phyloP scores from a whole-genome alignment of 1,140 invertebrate species.

The Leptinotarsa defecta region DNA sequence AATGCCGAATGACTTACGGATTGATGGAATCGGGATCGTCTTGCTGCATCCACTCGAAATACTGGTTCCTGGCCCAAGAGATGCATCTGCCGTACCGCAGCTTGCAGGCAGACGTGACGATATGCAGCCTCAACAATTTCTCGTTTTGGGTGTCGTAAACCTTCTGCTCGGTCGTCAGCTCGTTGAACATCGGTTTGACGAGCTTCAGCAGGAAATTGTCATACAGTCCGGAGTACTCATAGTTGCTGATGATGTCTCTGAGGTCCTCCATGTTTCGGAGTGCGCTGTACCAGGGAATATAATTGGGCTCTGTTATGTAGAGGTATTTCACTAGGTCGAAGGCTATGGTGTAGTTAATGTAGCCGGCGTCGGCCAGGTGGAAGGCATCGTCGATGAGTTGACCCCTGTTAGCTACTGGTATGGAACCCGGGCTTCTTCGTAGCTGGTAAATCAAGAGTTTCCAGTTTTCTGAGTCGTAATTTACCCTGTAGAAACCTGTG shows the following conservation, averaged over 20 bases:
- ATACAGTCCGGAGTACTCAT: constrained; percentile 47
- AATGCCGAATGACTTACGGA: constrained; percentile 40
- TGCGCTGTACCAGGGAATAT: constrained; percentile 49
- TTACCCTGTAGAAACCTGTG: constrained; percentile 67
- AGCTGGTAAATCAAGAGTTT: constrained; percentile 59
- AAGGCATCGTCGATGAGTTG: constrained; percentile 67
- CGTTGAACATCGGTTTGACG: constrained; percentile 45
- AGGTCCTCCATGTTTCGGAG: constrained; percentile 43
- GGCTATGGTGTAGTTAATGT: constrained; percentile 64
- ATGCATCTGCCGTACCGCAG: constrained; percentile 46
- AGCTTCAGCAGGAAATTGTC: constrained; percentile 48
- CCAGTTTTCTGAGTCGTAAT: constrained; percentile 69
- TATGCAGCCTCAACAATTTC: constrained; percentile 43
- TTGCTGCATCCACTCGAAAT: constrained; percentile 45
- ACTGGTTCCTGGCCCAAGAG: constrained; percentile 44
- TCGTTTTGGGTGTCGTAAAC: constrained; percentile 46
- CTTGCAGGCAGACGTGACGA: constrained; percentile 45
- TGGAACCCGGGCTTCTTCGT: constrained; percentile 55
- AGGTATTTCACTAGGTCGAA: constrained; percentile 68
- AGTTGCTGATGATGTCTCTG: constrained; percentile 45
- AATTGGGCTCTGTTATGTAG: constrained; percentile 50
- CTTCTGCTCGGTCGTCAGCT: constrained; percentile 42
- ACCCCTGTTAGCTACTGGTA: constrained; percentile 70
- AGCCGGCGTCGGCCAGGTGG: constrained; percentile 59
- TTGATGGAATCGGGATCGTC: constrained; percentile 43